phyloP scores from a whole-genome alignment of 2,113 vertebrate species.

The Thoracochromis brauschi region DNA sequence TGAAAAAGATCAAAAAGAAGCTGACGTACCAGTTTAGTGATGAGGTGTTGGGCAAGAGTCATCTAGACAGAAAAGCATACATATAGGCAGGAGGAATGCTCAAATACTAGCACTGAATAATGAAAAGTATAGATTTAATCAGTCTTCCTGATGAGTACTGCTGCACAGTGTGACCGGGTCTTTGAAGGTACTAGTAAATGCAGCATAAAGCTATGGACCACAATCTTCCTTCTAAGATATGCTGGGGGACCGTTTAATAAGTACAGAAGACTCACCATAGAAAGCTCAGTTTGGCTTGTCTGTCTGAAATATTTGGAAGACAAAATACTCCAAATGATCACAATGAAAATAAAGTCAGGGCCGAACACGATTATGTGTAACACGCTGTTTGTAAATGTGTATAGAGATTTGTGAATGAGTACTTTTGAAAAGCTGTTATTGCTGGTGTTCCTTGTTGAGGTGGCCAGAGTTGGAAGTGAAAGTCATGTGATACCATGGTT shows the following conservation, averaged over 20 bases:
- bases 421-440: not conserved
- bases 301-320: not conserved
- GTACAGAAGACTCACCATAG: not conserved
- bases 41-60: constrained; percentile 86
- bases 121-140: not conserved
- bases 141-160: not conserved
- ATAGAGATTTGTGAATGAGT: not conserved
- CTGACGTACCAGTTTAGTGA: constrained; percentile 98
- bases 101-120: not conserved
- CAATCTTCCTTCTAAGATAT: not conserved
- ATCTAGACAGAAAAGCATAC: constrained; percentile 81
- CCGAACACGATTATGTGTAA: not conserved
- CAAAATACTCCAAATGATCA: not conserved
- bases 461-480: not conserved
- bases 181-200: not conserved
- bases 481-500: not conserved
- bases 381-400: not conserved
- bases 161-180: not conserved
- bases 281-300: not conserved
- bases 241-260: not conserved
- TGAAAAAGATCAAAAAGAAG: constrained; percentile 98
- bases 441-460: not conserved
- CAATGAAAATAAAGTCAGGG: not conserved
- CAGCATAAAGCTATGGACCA: not conserved
- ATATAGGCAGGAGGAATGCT: constrained; percentile 51